phyloP scores from a whole-genome alignment of 30 jellyfish, hydroid and myxozoan genomes.

The Turritopsis dohrnii region DNA sequence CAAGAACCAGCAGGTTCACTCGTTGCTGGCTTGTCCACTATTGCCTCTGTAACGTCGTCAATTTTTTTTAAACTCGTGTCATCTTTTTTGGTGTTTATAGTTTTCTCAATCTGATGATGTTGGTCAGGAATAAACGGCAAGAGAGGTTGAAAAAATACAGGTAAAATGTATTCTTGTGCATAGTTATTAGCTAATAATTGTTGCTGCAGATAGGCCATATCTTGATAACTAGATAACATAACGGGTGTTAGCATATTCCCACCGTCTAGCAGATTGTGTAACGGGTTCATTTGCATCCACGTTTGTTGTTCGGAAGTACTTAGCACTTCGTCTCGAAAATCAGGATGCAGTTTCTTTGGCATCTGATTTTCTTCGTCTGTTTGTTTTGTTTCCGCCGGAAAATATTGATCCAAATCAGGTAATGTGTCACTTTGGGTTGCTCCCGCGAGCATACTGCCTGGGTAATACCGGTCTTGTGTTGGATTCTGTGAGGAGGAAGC shows the following conservation, averaged over 20 bases:
- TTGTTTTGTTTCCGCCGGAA: neutral
- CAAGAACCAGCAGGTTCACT: neutral
- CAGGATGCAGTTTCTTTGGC: neutral
- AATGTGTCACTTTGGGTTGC: neutral
- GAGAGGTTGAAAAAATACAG: slow-evolving; percentile 19
- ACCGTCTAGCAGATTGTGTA: neutral
- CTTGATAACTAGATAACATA: slow-evolving; percentile 29
- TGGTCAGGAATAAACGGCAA: neutral
- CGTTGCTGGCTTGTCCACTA: neutral
- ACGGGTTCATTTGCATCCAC: neutral
- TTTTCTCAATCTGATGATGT: neutral
- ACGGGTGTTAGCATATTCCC: slow-evolving; percentile 24
- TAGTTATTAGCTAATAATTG: neutral
- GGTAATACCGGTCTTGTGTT: neutral
- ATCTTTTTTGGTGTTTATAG: neutral
- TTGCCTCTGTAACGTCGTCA: neutral
- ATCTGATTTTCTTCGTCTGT: neutral
- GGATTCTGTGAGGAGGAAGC: neutral
- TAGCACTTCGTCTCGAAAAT: slow-evolving; percentile 4
- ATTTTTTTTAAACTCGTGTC: neutral
- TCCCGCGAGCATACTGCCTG: slow-evolving; percentile 31
- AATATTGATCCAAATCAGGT: neutral
- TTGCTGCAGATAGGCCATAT: slow-evolving; percentile 17
- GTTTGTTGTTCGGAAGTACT: slow-evolving; percentile 3
- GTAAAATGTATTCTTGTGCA: slow-evolving; percentile 17